Percentiles rank a stretch among this genome's conserved stretches.
Conservation (phyloP, 2,113 vertebrate genomes). For the Fulica atra region DNA sequence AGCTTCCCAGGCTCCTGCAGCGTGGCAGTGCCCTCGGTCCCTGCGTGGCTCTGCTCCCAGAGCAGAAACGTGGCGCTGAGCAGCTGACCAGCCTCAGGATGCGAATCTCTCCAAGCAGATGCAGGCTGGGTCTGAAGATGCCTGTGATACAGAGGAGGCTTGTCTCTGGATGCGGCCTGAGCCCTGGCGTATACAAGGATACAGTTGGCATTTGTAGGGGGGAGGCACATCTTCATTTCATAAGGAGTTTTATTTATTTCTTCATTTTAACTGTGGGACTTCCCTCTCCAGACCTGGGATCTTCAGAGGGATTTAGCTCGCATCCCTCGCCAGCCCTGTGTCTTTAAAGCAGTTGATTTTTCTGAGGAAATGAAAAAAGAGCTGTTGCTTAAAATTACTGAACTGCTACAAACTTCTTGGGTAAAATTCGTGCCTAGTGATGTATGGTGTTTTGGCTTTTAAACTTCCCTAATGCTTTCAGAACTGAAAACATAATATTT, state of each 20-base stretch:
- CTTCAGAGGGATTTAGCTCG: neutral
- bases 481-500: neutral
- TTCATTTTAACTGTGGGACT: neutral
- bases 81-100: neutral
- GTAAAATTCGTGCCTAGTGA: neutral
- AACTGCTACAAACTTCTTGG: neutral
- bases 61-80: neutral
- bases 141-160: neutral
- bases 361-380: neutral
- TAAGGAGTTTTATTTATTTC: neutral
- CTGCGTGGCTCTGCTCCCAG: fast-evolving
- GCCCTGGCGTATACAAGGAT: neutral
- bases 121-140: neutral
- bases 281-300: neutral
- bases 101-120: neutral
- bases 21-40: neutral
- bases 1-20: neutral
- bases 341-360: neutral
- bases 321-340: neutral
- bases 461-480: neutral
- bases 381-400: neutral
- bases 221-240: neutral
- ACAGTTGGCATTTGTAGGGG: no score
- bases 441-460: neutral
- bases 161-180: neutral